phyloP scores from a whole-genome alignment of 2,888 invertebrate genomes.

The Yponomeuta malinellus region DNA sequence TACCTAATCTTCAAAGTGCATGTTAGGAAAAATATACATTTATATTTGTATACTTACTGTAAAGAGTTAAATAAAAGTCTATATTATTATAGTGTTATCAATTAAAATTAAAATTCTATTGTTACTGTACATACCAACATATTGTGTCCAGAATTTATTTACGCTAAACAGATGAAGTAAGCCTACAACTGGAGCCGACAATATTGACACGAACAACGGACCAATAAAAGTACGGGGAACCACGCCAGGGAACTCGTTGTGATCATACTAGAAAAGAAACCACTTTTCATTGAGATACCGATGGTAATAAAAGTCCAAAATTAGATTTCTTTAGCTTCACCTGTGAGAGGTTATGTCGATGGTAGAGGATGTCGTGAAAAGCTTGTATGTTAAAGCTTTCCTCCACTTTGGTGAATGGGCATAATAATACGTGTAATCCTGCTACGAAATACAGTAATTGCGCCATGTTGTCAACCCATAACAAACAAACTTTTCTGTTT shows the following conservation, averaged over 20 bases:
- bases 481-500: neutral
- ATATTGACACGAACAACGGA: conserved; percentile 85
- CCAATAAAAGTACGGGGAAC: conserved; percentile 98
- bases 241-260: conserved; percentile 97
- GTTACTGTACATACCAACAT: conserved; percentile 78
- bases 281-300: no score
- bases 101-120: neutral
- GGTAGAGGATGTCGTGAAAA: conserved; percentile 96
- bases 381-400: conserved; percentile 99
- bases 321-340: conserved; percentile 71
- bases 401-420: conserved; percentile 99
- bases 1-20: no score
- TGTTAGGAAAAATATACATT: no score
- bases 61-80: conserved; percentile 14
- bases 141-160: conserved; percentile 92
- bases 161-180: conserved; percentile 80
- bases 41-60: no score
- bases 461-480: conserved; percentile 74
- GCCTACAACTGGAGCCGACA: conserved; percentile 85
- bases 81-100: neutral
- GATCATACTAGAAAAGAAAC: conserved; percentile 89
- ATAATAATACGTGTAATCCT: conserved; percentile 86
- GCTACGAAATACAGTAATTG: conserved; percentile 84
- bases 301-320: conserved; percentile 46
- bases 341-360: conserved; percentile 87